Base-by-base conservation (phyloP, 1,140 invertebrate species). In the Hycleus cichorii region DNA sequence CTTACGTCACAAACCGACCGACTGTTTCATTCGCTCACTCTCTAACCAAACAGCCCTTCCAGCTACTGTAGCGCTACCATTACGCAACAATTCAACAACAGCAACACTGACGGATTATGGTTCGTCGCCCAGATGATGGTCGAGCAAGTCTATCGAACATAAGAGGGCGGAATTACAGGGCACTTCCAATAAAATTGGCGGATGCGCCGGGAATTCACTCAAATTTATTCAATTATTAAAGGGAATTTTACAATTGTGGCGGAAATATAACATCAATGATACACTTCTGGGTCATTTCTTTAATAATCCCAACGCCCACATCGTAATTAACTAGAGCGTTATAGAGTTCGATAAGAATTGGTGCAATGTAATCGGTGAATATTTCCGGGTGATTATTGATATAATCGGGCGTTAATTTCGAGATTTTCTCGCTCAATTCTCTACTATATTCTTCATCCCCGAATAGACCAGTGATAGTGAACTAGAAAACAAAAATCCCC, bases 1-100 rank as follows among this genome's bases (percentile, higher is more conserved):
- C 54, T 61, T 61, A 61, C 59, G 59, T 61, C 59, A 61, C 59
- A 32, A 4, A 32, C 32, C 1, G 7, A 32, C 32, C 32, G 32
- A 32, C 32, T 32, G 32, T 32, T 5, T 32, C 1, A 5, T 4
- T 32, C 7, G 32, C 4, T 32, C 4, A 7, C 32, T 18, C 18
- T 18, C 18, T 18, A 18, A 18, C 1, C 18, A 18, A 18, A 18
- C 18, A 18, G 1, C 18, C 18, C 18, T 18, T 18, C 18, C 18
- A 18, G 32, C 32, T 32, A 32, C 32, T 32, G 32, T 5, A 32
- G 32, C 32, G 32, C 32, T 32, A 32, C 7, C 7, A 32, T 32
- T 32, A 18, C 18, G 18, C 18, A 18, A 18, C 18, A 18, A 18
- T 18, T 18, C 18, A 18, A 7, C 32, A 7, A 32, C 32, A 4